These are phyloP conservation scores for Diaprepes abbreviatus DNA, from an alignment of 2,888 invertebrate species.

Conservation along the genomic window DNA sequence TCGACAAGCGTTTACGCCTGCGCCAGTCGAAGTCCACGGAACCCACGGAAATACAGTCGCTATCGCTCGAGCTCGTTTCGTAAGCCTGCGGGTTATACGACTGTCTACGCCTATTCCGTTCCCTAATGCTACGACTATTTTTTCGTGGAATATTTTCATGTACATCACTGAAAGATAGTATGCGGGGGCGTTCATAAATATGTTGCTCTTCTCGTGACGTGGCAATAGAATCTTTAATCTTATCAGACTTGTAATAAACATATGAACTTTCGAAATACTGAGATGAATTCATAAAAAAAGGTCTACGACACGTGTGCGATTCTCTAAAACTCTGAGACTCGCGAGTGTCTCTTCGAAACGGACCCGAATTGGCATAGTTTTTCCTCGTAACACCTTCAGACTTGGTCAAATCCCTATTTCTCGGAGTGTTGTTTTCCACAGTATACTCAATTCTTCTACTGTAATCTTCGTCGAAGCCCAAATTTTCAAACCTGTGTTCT, in stretches of 20 bases:
- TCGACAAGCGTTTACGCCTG: constrained; percentile 62
- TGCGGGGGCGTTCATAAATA: constrained; percentile 56
- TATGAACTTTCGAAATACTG: constrained; percentile 61
- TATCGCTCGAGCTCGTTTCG: constrained; percentile 70
- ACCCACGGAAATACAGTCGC: constrained; percentile 67
- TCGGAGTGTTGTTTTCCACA: constrained; percentile 53
- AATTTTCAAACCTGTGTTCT: constrained; percentile 59
- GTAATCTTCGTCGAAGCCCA: constrained; percentile 60
- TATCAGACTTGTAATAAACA: constrained; percentile 60
- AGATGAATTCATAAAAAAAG: constrained; percentile 54
- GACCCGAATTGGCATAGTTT: constrained; percentile 57
- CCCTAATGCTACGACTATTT: constrained; percentile 69
- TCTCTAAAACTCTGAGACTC: constrained; percentile 47
- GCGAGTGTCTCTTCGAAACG: constrained; percentile 53
- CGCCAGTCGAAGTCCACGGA: constrained; percentile 67
- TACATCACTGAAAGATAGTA: constrained; percentile 58
- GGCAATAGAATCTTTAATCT: constrained; percentile 41
- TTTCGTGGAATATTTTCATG: constrained; percentile 61
- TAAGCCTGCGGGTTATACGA: constrained; percentile 74
- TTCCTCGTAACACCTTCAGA: constrained; percentile 67
- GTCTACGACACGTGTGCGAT: constrained; percentile 30
- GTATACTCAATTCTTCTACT: constrained; percentile 28
- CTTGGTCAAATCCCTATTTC: constrained; percentile 66
- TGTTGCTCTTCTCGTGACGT: constrained; percentile 36
- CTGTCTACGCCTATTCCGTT: constrained; percentile 70